Base-by-base conservation (phyloP, 2,888 invertebrate species). In the Volucella zonaria region DNA sequence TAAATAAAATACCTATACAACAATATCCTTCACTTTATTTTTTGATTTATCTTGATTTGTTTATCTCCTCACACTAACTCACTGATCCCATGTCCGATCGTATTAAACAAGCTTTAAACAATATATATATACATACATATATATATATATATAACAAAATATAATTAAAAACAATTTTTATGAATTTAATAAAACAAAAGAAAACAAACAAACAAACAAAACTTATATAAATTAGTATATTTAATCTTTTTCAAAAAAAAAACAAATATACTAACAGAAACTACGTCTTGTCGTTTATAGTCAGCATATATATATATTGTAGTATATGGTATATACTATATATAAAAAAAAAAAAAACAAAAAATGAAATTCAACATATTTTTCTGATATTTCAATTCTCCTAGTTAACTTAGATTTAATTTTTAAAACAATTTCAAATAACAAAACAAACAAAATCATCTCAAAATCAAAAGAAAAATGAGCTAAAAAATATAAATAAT, bases 321-420 rank as follows among this genome's bases (percentile, higher is more conserved):
- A 18, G 18, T 18, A 18, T 18, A 18, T 18, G n/a, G 3, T 23
- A 3, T 23, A 23, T 23, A 23, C 3, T 23, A 23, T 23, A 23
- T 18, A 62, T 61, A 52, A 14, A 59, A 31, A 76, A 58, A 56
- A 51, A 51, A 49, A 31, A 40, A 56, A 38, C 18, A 67, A 52
- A 67, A 68, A 51, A 52, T 49, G 49, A 10, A 77, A 67, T 52
- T 71, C 54, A 68, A 78, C 47, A 85, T 85, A 85, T 85, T 85
- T 85, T 85, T 85, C 81, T 85, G 80, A 77, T 85, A 81, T 85
- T 85, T 85, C 81, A 77, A 85, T 81, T 81, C 73, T 85, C 64
- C 85, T 81, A 85, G 81, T 76, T 47, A 85, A 81, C 81, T 81
- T 85, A 85, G 85, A 81, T 81, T 73, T 85, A 85, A 80, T 85